Evolutionary conservation across 2,113 vertebrate species (phyloP).

Genomic region (Seriola aureovittata): DNA sequence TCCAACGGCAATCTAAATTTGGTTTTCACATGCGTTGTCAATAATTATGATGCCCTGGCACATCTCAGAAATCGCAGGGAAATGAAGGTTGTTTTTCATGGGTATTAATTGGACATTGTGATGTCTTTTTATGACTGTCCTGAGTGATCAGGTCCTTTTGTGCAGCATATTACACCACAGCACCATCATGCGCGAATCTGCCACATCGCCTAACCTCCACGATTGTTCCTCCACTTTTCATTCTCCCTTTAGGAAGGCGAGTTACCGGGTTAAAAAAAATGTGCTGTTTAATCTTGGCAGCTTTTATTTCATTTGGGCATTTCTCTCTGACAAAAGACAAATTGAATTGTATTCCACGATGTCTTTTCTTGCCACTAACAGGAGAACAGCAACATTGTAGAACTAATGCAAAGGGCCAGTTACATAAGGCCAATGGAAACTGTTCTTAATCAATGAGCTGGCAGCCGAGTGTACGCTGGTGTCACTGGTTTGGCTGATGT

Average conservation of each 20-base stretch:
- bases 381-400: conserved; percentile 19
- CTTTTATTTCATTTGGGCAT: conserved; percentile 63
- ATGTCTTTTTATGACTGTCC: conserved; percentile 43
- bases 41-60: conserved; percentile 62
- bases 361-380: conserved; percentile 2
- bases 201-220: conserved; percentile 9
- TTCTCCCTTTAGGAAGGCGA: conserved; percentile 37
- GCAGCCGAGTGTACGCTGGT: conserved; percentile 53
- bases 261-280: conserved; percentile 34
- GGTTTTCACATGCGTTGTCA: conserved; percentile 64
- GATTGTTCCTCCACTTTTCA: conserved; percentile 48
- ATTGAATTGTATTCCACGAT: neutral
- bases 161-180: conserved; percentile 1
- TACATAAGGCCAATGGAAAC: conserved; percentile 68
- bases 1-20: conserved; percentile 70
- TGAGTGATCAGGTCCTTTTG: conserved; percentile 29
- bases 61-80: conserved; percentile 53
- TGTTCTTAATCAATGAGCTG: conserved; percentile 70
- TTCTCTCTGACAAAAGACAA: conserved; percentile 19
- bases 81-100: conserved; percentile 41
- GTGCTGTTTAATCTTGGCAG: conserved; percentile 28
- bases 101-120: conserved; percentile 67
- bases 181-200: conserved; percentile 32
- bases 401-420: conserved; percentile 49
- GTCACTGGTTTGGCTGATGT: conserved; percentile 67